Evolutionary conservation across 2,888 invertebrate species (phyloP).

Genomic region (Atrina japonica): DNA sequence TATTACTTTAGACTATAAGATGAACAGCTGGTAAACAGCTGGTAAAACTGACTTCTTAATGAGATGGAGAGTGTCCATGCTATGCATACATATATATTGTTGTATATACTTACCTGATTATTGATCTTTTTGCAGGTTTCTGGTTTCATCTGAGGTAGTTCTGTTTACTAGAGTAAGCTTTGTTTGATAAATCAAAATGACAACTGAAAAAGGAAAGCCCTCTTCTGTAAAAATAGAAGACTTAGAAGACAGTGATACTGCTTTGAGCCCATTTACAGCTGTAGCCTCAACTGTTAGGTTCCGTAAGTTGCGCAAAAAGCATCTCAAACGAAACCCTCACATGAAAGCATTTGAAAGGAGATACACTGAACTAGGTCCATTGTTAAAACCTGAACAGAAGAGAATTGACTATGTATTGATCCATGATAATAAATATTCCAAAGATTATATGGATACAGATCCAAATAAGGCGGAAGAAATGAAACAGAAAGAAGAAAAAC

Average conservation of each 20-base stretch:
- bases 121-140: no score
- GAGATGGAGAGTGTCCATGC: no score
- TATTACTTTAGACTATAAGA: no score
- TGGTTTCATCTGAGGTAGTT: no score
- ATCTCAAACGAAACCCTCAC: conserved; percentile 40
- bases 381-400: conserved; percentile 64
- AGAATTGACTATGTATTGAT: conserved; percentile 78
- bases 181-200: no score
- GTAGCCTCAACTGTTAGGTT: conserved; percentile 16
- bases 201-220: not conserved
- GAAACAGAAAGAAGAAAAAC: conserved; percentile 43
- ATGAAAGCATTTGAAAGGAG: conserved; percentile 58
- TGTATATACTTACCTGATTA: no score
- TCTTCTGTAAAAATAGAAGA: conserved; percentile 7
- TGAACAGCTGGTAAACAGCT: no score
- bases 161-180: no score
- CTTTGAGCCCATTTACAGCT: conserved; percentile 3
- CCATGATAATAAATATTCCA: conserved; percentile 52
- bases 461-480: conserved; percentile 42
- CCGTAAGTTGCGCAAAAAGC: conserved; percentile 46
- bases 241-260: not conserved
- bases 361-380: conserved; percentile 62
- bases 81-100: no score
- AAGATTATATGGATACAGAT: conserved; percentile 41
- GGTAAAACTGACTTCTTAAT: no score